A percentile compares a stretch with the other conserved stretches of the same genome.
Conservation (phyloP, 2,888 invertebrate species). For the Chydorus sphaericus region DNA sequence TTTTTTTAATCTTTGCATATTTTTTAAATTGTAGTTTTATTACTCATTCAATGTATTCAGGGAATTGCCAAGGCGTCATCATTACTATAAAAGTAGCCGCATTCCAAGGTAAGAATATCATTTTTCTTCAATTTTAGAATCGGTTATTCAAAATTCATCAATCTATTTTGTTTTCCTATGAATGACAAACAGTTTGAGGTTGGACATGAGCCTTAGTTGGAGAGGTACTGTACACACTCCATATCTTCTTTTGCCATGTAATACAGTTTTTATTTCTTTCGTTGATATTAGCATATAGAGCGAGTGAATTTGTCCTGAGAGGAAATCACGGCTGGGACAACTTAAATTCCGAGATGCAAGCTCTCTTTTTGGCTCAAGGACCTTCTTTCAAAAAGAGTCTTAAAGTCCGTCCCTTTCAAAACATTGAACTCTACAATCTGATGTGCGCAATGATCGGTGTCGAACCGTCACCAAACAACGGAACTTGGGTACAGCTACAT, state of each 20-base stretch:
- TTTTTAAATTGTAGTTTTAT: too few relatives aligned
- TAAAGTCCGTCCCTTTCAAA: constrained; percentile 28
- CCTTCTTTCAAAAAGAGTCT: constrained; percentile 28
- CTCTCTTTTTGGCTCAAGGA: constrained; percentile 29
- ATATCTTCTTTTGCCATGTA: too few relatives aligned
- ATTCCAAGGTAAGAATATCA: too few relatives aligned
- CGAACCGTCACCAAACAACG: constrained; percentile 30
- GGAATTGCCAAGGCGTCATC: not conserved
- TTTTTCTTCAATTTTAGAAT: too few relatives aligned
- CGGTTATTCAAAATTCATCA: too few relatives aligned
- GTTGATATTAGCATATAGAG: too few relatives aligned
- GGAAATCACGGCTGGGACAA: constrained; percentile 31
- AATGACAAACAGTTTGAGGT: too few relatives aligned
- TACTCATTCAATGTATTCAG: too few relatives aligned
- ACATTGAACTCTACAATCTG: constrained; percentile 33
- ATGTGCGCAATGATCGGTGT: constrained; percentile 28
- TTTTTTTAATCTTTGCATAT: not conserved
- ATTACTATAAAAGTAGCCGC: not conserved
- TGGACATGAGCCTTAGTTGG: constrained; percentile 6
- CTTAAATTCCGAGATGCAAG: constrained; percentile 9
- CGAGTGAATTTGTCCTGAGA: constrained; percentile 14
- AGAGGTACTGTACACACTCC: too few relatives aligned
- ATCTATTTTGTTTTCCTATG: too few relatives aligned
- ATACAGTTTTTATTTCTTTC: too few relatives aligned
- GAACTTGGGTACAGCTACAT: constrained; percentile 29